phyloP scores from a whole-genome alignment of 2,888 invertebrate genomes.

The Leptopilina drosophilae region DNA sequence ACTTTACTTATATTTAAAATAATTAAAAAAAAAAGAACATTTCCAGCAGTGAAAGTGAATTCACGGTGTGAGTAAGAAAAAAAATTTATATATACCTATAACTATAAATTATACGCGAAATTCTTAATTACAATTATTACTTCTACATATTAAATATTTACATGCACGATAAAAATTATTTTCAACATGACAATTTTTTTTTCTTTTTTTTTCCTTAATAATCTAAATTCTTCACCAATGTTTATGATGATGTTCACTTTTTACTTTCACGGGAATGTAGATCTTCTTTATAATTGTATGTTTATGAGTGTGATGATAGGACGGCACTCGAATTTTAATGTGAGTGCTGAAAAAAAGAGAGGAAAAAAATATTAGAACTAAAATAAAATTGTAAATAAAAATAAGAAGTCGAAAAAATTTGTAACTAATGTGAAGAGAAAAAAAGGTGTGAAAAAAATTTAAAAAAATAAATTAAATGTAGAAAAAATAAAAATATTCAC shows the following conservation, averaged over 20 bases:
- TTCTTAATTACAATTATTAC: not conserved
- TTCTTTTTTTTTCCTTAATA: too few species aligned
- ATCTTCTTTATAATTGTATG: constrained; percentile 71
- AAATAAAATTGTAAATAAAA: too few species aligned
- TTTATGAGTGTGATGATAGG: constrained; percentile 68
- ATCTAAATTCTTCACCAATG: constrained; percentile 24
- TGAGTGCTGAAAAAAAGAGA: constrained; percentile 66
- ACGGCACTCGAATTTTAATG: constrained; percentile 70
- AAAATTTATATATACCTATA: too few species aligned
- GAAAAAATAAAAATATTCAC: not conserved
- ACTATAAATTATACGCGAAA: too few species aligned
- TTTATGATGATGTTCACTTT: constrained; percentile 47
- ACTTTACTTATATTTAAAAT: not conserved
- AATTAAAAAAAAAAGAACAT: not conserved
- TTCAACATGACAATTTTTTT: not conserved
- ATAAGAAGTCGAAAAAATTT: too few species aligned
- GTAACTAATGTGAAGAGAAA: not conserved
- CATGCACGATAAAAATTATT: not conserved
- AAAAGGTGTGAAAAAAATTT: not conserved
- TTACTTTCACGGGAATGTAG: constrained; percentile 65
- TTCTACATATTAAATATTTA: not conserved
- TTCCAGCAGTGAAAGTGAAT: not conserved
- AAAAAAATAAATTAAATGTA: not conserved
- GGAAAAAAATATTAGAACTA: not conserved
- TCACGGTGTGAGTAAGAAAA: too few species aligned